Conservation (phyloP, 1,140 invertebrate species). For the Wasmannia auropunctata region DNA sequence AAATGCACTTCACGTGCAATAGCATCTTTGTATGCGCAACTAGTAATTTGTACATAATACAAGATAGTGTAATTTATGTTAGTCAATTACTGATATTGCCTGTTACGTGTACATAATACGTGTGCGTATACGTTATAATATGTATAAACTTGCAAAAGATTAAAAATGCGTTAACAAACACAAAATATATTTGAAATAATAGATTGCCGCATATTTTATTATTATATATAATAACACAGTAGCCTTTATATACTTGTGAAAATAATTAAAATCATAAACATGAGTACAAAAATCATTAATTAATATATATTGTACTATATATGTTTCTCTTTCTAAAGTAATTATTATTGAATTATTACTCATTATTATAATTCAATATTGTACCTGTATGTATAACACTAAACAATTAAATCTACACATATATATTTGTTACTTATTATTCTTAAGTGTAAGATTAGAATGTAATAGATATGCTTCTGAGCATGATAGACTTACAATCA, state of each 20-base stretch:
- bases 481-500: neutral
- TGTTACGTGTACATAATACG: neutral
- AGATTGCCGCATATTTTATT: neutral
- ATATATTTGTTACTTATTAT: neutral
- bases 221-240: neutral
- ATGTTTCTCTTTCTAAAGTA: neutral
- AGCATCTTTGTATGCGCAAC: neutral
- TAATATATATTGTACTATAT: neutral
- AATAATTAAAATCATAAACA: conserved; percentile 14
- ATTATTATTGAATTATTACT: neutral
- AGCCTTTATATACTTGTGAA: neutral
- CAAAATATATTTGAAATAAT: neutral
- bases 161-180: neutral
- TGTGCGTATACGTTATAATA: neutral
- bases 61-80: conserved; percentile 6
- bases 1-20: neutral
- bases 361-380: neutral
- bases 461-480: neutral
- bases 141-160: neutral
- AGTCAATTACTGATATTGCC: neutral
- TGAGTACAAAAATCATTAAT: neutral
- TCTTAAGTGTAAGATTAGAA: neutral
- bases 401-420: neutral
- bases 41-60: conserved; percentile 35
- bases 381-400: neutral